A percentile compares a stretch with the other conserved stretches of the same genome.
These are phyloP conservation scores for Eulithis testata DNA, from an alignment of 2,888 invertebrate species.

Conservation along the genomic window DNA sequence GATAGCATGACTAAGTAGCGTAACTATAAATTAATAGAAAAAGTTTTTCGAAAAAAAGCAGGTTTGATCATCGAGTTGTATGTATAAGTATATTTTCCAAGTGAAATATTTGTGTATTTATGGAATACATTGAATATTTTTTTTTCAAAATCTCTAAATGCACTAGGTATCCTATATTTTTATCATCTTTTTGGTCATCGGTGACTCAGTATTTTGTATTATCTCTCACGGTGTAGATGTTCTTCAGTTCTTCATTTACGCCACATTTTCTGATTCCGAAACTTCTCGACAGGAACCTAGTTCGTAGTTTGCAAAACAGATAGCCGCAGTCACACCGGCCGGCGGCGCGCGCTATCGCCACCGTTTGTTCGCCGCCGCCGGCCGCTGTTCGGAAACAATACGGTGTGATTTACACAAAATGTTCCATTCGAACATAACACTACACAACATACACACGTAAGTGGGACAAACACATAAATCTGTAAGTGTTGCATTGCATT, in stretches of 20 bases:
- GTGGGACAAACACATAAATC: conserved; percentile 15
- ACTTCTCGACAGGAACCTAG: not conserved
- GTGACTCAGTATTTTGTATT: too few species aligned
- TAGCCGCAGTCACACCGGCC: conserved; percentile 14
- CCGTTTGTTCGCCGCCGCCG: not conserved
- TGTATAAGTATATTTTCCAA: too few species aligned
- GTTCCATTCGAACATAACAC: conserved; percentile 14
- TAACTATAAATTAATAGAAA: too few species aligned
- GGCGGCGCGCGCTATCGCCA: not conserved
- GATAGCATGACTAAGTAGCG: too few species aligned
- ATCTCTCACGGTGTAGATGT: too few species aligned
- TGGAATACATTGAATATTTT: too few species aligned
- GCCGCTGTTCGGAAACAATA: conserved; percentile 5
- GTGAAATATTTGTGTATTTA: too few species aligned
- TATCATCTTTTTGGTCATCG: too few species aligned
- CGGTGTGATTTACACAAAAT: conserved; percentile 15
- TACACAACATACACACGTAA: not conserved
- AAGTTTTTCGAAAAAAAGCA: too few species aligned
- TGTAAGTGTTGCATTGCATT: not conserved
- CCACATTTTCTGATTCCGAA: not conserved
- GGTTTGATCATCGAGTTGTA: too few species aligned
- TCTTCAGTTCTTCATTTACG: not conserved
- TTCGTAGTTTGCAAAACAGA: conserved; percentile 12
- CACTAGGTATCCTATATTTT: too few species aligned
- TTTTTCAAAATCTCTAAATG: too few species aligned